Evolutionary conservation across 2,113 vertebrate genomes (phyloP).

Genomic region (Paramormyrops kingsleyae): DNA sequence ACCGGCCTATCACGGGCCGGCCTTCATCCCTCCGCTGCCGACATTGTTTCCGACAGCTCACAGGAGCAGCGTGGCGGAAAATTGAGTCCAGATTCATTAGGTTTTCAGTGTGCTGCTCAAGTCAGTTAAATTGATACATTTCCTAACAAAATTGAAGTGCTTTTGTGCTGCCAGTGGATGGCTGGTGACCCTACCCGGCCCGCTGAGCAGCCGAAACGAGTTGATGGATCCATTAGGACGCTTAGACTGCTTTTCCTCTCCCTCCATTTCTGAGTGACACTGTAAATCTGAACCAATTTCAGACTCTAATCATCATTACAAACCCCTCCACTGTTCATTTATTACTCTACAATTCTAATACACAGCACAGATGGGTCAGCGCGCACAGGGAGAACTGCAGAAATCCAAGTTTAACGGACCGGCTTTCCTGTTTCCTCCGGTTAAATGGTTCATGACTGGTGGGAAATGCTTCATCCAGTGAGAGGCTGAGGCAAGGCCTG

Average conservation of each 20-base stretch:
- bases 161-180: slow-evolving; percentile 99
- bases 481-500: slow-evolving; percentile 35
- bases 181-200: slow-evolving; percentile 98
- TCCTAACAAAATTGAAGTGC: slow-evolving; percentile 99
- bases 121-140: slow-evolving; percentile 99
- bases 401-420: slow-evolving; percentile 72
- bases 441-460: slow-evolving; percentile 75
- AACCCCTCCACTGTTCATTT: slow-evolving; percentile 97
- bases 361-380: slow-evolving; percentile 72
- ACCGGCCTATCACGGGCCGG: slow-evolving; percentile 75
- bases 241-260: slow-evolving; percentile 91
- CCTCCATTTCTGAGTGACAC: slow-evolving; percentile 91
- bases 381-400: slow-evolving; percentile 41
- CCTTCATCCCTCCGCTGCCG: slow-evolving; percentile 83
- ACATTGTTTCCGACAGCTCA: slow-evolving; percentile 98
- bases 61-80: slow-evolving; percentile 99
- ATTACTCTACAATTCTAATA: slow-evolving; percentile 87
- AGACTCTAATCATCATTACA: slow-evolving; percentile 99
- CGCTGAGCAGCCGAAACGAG: slow-evolving; percentile 96
- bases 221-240: slow-evolving; percentile 99
- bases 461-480: slow-evolving; percentile 51
- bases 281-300: slow-evolving; percentile 99
- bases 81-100: slow-evolving; percentile 99
- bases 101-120: slow-evolving; percentile 96
- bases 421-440: slow-evolving; percentile 59